Conservation (phyloP, 2,113 vertebrate genomes). For the Urocynchramus pylzowi region DNA sequence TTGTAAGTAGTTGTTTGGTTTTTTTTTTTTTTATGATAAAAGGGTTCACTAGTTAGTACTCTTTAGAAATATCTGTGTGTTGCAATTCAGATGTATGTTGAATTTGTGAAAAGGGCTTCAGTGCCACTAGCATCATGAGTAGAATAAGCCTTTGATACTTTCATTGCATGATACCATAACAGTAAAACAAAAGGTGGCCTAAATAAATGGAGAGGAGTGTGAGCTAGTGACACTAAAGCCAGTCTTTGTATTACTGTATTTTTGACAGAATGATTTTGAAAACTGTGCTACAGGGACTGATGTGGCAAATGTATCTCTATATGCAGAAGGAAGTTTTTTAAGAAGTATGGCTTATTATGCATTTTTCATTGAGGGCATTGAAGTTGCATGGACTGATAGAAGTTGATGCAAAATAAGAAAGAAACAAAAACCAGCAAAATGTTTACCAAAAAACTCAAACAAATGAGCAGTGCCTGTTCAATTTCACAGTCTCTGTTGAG, state of each 20-base stretch:
- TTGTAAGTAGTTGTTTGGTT: constrained; percentile 79
- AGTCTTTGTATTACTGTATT: constrained; percentile 87
- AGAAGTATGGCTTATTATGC: constrained; percentile 86
- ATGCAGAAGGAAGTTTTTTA: constrained; percentile 82
- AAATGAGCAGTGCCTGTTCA: constrained; percentile 98
- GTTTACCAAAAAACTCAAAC: constrained; percentile 94
- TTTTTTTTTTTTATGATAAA: constrained; percentile 71
- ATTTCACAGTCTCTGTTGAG: constrained; percentile 96
- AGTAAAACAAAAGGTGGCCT: constrained; percentile 70
- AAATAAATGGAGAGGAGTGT: constrained; percentile 71
- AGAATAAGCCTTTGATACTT: constrained; percentile 68
- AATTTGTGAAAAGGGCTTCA: constrained; percentile 83
- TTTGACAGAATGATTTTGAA: constrained; percentile 84
- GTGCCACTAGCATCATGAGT: constrained; percentile 76
- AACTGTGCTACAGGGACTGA: constrained; percentile 87
- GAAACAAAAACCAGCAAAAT: constrained; percentile 96
- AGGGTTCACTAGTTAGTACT: constrained; percentile 86
- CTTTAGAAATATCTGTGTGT: constrained; percentile 86
- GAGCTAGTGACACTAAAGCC: constrained; percentile 89
- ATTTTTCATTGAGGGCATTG: constrained; percentile 92
- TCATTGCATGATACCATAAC: constrained; percentile 65
- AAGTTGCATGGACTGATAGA: constrained; percentile 89
- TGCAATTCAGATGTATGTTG: constrained; percentile 85
- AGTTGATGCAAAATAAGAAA: constrained; percentile 90
- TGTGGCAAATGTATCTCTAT: constrained; percentile 82